These are phyloP conservation scores for Elegia similella DNA, from an alignment of 2,888 invertebrate genomes.

Conservation along the genomic window DNA sequence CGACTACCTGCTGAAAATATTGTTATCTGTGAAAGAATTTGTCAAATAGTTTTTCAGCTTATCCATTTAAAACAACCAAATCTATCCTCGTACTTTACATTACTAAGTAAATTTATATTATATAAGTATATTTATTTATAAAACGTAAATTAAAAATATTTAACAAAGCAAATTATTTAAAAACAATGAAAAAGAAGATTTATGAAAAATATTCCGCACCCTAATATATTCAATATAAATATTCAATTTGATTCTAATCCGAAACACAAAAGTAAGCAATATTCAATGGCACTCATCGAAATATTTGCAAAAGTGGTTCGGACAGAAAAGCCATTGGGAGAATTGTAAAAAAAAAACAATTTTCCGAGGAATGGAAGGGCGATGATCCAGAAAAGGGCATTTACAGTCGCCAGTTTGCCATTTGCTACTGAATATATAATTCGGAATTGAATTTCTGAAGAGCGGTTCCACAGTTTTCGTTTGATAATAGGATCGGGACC, in stretches of 20 bases:
- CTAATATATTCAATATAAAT: background rate
- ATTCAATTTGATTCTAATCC: background rate
- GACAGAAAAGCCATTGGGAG: slow-evolving; percentile 8
- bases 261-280: slow-evolving; percentile 12
- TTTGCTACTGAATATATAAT: slow-evolving; percentile 19
- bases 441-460: slow-evolving; percentile 14
- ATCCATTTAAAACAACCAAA: too few relatives aligned
- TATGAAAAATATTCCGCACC: background rate
- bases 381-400: slow-evolving; percentile 18
- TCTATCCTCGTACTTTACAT: too few relatives aligned
- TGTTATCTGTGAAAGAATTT: too few relatives aligned
- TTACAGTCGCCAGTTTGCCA: slow-evolving; percentile 13
- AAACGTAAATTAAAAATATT: too few relatives aligned
- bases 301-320: slow-evolving; percentile 1
- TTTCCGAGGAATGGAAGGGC: slow-evolving; percentile 14
- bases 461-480: slow-evolving; percentile 13
- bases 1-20: too few relatives aligned
- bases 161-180: too few relatives aligned
- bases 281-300: slow-evolving; percentile 5
- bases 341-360: slow-evolving; percentile 16
- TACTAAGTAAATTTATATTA: too few relatives aligned
- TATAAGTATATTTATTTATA: too few relatives aligned
- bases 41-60: too few relatives aligned
- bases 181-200: background rate
- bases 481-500: slow-evolving; percentile 11